Percentiles rank a stretch among this genome's conserved stretches.
Conservation (phyloP, 2,797 vertebrate genomes). For the Nasua narica region DNA sequence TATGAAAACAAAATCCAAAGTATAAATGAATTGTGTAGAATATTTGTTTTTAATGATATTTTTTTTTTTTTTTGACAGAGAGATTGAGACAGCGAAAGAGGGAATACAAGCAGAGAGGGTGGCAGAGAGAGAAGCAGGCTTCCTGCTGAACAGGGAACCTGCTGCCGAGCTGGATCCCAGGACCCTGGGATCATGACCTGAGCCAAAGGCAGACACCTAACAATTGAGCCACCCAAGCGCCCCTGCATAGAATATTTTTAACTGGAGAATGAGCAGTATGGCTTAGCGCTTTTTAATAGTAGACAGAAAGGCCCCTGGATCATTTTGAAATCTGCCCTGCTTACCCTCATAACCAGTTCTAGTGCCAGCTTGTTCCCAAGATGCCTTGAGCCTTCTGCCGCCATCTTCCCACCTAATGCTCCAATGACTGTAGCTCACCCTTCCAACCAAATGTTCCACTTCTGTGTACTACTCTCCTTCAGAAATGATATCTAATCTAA, state of each 20-base stretch:
- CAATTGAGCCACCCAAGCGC: too few relatives aligned
- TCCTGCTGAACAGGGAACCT: too few relatives aligned
- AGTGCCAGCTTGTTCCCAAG: background rate
- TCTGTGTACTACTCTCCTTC: background rate
- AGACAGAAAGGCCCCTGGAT: background rate
- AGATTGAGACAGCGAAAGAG: too few relatives aligned
- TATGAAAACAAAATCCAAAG: slow-evolving; percentile 1
- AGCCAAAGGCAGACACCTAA: too few relatives aligned
- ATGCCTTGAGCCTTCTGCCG: background rate
- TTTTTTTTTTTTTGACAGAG: too few relatives aligned
- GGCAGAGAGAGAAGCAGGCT: too few relatives aligned
- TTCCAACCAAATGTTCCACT: background rate
- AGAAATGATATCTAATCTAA: background rate
- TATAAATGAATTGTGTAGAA: background rate
- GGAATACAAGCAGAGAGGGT: too few relatives aligned
- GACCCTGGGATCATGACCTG: too few relatives aligned
- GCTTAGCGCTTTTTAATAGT: background rate
- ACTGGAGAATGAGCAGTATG: background rate
- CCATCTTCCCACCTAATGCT: background rate
- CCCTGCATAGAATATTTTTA: background rate
- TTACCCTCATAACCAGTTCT: background rate
- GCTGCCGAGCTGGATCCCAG: accelerated
- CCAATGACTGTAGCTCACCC: background rate
- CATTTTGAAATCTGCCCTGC: background rate
- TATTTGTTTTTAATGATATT: background rate